Evolutionary conservation across 2,797 vertebrate genomes (phyloP), one percentile per base, ranked within the genome.

Genomic region (Mastacembelus armatus): DNA sequence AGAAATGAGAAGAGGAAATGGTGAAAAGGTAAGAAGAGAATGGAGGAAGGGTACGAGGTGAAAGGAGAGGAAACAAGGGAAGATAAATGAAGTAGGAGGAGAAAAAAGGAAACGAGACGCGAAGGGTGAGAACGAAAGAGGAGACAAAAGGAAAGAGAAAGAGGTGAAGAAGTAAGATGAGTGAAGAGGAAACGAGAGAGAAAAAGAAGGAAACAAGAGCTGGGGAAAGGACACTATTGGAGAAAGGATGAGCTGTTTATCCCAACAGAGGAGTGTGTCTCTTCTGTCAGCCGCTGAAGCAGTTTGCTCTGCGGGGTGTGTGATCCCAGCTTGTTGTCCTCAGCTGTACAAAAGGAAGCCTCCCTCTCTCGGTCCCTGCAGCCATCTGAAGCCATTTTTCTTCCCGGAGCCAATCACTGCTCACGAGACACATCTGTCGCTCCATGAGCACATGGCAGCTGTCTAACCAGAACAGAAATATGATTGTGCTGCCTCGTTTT

Each of bases 251-350:
- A 54, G 24, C 61, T 47, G 35, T 56, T n/a, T n/a, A 56, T 66
- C 27, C 32, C 38, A 59, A 48, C 44, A 21, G 63, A 47, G 7
- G 56, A 38, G 51, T 58, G 52, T 35, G 38, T 69, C 30, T 65
- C 6, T 50, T 68, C 56, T 36, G 47, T 57, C 69, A 61, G 52
- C 65, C 62, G 64, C 19, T 63, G 21, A 65, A 68, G 54, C 33
- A 50, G 15, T 65, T 33, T 43, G 45, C 51, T 42, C 39, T 44
- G 22, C 33, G 6, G 55, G 2, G 33, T 40, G 58, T 30, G 47
- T 52, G 58, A 32, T 56, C 26, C 38, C 27, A n/a, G 59, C 27
- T 24, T 60, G 44, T 56, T 52, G 59, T 68, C 26, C 52, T 63
- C 55, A 67, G 66, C 50, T 66, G 63, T 14, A 36, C 51, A 40